phyloP scores from a whole-genome alignment of 2,113 vertebrate species.

The Corythoichthys intestinalis region DNA sequence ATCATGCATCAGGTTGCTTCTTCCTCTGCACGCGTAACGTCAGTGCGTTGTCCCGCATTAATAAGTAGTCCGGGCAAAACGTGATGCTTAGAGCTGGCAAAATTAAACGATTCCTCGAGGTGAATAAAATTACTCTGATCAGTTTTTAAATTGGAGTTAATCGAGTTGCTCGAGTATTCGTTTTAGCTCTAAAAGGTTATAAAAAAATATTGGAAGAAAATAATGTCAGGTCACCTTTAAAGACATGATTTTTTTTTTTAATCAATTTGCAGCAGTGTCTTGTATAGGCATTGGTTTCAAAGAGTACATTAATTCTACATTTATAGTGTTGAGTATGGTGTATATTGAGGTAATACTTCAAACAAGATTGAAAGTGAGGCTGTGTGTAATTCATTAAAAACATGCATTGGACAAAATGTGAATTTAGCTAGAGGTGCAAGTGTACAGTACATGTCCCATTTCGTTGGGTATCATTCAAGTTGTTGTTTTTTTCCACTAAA shows the following conservation, averaged over 20 bases:
- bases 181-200: no score
- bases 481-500: constrained; percentile 20
- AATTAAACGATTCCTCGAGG: no score
- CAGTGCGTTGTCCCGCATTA: no score
- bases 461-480: constrained; percentile 45
- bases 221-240: no score
- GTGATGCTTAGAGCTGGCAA: no score
- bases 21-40: no score
- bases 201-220: no score
- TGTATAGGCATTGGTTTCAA: constrained; percentile 24
- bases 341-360: constrained; percentile 55
- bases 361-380: constrained; percentile 20
- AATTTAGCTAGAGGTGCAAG: constrained; percentile 33
- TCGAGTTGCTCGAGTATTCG: no score
- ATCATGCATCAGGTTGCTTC: no score
- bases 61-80: no score
- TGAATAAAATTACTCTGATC: no score
- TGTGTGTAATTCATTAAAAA: constrained; percentile 16
- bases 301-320: constrained; percentile 31
- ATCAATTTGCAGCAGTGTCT: constrained; percentile 30
- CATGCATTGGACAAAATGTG: constrained; percentile 44
- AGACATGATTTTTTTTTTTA: constrained; percentile 7
- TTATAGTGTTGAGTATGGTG: constrained; percentile 34
- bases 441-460: constrained; percentile 46
- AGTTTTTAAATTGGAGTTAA: no score